Conservation (phyloP, 2,888 invertebrate species). For the Smittia sp. region DNA sequence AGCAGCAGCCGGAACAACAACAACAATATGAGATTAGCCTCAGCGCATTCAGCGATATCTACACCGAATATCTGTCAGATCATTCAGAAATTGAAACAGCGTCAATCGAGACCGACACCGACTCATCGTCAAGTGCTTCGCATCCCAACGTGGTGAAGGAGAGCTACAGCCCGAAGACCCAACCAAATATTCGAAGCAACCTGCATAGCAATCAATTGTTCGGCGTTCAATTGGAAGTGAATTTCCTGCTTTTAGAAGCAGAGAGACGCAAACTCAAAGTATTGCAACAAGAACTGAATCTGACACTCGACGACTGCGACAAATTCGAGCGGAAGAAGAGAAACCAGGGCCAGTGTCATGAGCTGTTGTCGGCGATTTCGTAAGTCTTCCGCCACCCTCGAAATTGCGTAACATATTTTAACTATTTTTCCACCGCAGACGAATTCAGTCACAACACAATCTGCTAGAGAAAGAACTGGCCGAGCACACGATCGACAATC, state of each 20-base stretch:
- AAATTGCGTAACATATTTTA: slow-evolving; percentile 33
- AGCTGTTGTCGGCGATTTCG: slow-evolving; percentile 63
- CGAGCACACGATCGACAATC: slow-evolving; percentile 63
- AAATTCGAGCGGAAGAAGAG: slow-evolving; percentile 24
- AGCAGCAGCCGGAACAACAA: slow-evolving; percentile 31
- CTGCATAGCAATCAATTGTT: slow-evolving; percentile 36
- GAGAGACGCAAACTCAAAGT: slow-evolving; percentile 65
- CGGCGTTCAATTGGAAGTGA: slow-evolving; percentile 57
- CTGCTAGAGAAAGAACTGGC: slow-evolving; percentile 67
- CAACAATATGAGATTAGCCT: slow-evolving; percentile 38
- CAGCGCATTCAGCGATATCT: slow-evolving; percentile 40
- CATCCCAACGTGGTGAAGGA: background rate
- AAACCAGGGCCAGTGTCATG: slow-evolving; percentile 58
- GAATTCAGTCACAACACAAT: slow-evolving; percentile 68
- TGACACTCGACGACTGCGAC: slow-evolving; percentile 60
- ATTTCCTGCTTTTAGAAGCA: slow-evolving; percentile 65
- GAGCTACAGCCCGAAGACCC: background rate
- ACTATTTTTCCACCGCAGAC: slow-evolving; percentile 52
- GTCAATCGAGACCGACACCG: slow-evolving; percentile 7
- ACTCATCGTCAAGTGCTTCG: slow-evolving; percentile 11
- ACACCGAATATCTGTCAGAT: slow-evolving; percentile 39
- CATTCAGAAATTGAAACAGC: slow-evolving; percentile 37
- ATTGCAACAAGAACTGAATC: slow-evolving; percentile 64
- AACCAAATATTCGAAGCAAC: background rate
- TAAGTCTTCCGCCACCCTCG: slow-evolving; percentile 51